A percentile compares a stretch with the other conserved stretches of the same genome.
phyloP scores from a whole-genome alignment of 2,888 invertebrate genomes.

The Hofmannophila pseudospretella region DNA sequence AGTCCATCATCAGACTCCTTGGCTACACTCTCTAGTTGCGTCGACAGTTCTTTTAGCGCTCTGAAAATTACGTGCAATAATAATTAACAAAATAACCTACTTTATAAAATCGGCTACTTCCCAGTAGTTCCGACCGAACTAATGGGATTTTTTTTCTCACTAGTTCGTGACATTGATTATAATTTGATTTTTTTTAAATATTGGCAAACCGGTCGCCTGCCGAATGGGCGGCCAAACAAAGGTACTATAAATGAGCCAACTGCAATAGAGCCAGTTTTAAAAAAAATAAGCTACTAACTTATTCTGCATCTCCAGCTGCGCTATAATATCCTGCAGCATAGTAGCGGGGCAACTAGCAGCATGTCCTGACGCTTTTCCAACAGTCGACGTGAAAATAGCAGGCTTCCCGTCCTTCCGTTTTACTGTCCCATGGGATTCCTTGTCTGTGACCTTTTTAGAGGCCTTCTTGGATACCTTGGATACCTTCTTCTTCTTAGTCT shows the following conservation, averaged over 20 bases:
- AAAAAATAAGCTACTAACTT: no score
- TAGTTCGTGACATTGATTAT: no score
- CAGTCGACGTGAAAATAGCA: conserved; percentile 62
- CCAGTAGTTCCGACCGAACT: no score
- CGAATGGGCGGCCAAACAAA: no score
- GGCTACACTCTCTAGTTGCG: conserved; percentile 34
- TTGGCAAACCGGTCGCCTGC: no score
- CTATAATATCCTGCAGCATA: conserved; percentile 84
- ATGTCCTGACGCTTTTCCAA: conserved; percentile 64
- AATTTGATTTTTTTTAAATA: no score
- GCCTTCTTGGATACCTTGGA: conserved; percentile 23
- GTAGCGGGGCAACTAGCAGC: conserved; percentile 60
- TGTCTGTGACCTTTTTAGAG: conserved; percentile 31
- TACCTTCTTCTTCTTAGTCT: conserved; percentile 50
- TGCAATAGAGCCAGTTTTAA: no score
- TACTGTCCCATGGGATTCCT: conserved; percentile 24
- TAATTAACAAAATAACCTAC: no score
- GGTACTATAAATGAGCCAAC: no score
- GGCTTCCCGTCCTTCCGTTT: conserved; percentile 38
- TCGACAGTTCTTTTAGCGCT: conserved; percentile 68
- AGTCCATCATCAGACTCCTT: conserved; percentile 59
- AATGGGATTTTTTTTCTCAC: no score
- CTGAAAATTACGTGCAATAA: conserved; percentile 45
- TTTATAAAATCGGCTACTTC: no score
- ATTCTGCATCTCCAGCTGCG: conserved; percentile 83